phyloP scores from a whole-genome alignment of 2,888 invertebrate genomes.

The Hirudinaria manillensis region DNA sequence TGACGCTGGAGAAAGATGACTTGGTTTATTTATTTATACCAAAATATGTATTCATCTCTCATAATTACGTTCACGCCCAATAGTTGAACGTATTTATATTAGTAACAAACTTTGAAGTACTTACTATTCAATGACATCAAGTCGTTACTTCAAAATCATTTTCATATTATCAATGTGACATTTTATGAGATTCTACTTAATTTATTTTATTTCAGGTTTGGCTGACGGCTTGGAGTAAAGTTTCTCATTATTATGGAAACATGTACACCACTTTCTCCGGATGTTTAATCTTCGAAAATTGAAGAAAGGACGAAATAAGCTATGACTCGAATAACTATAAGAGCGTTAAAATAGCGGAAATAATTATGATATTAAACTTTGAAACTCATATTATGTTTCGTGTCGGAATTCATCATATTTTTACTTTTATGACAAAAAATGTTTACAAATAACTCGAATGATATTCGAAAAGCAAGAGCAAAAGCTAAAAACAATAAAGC shows the following conservation, averaged over 20 bases:
- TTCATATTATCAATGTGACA: neutral
- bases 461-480: too few species aligned
- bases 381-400: too few species aligned
- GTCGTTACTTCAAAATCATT: neutral
- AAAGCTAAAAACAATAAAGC: too few species aligned
- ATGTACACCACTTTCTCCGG: slow-evolving; percentile 54
- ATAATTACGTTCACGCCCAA: neutral
- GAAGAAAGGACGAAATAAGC: neutral
- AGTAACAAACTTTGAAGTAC: neutral
- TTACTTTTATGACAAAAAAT: too few species aligned
- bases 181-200: neutral
- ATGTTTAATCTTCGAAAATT: slow-evolving; percentile 44
- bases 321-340: too few species aligned
- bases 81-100: neutral
- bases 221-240: slow-evolving; percentile 43
- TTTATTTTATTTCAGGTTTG: slow-evolving; percentile 34
- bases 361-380: too few species aligned
- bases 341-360: too few species aligned
- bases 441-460: too few species aligned
- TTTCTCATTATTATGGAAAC: slow-evolving; percentile 51
- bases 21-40: too few species aligned
- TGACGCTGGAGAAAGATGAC: slow-evolving; percentile 46
- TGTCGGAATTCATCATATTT: too few species aligned
- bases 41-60: neutral
- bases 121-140: too few species aligned